Evolutionary conservation across 30 jellyfish, hydroid and myxozoan genomes (phyloP).

Genomic region (Morbakka virulenta): DNA sequence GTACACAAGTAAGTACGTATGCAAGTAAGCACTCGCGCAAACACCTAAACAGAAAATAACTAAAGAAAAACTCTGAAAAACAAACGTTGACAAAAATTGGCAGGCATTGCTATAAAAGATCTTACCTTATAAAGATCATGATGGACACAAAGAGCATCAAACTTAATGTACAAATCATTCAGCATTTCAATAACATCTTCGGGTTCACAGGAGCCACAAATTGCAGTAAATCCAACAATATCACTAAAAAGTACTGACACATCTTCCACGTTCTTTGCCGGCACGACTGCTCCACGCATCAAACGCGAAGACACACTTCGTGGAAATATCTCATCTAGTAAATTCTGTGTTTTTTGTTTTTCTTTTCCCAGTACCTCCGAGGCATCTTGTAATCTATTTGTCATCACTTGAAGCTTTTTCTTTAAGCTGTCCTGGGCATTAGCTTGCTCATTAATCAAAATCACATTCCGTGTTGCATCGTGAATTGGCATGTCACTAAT

Average conservation of each 20-base stretch:
- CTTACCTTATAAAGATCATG: conserved; percentile 43
- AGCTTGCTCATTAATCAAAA: conserved; percentile 31
- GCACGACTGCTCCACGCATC: conserved; percentile 51
- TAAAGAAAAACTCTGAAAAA: too few species aligned
- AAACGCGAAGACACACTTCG: conserved; percentile 47
- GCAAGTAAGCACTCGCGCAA: too few species aligned
- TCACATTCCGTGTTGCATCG: conserved; percentile 58
- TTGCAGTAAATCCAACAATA: conserved; percentile 55
- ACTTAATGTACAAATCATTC: conserved; percentile 10
- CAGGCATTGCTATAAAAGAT: too few species aligned
- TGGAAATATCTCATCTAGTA: conserved; percentile 46
- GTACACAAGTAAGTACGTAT: too few species aligned
- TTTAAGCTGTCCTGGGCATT: conserved; percentile 32
- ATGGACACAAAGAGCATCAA: conserved; percentile 38
- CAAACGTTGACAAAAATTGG: too few species aligned
- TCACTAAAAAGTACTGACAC: conserved; percentile 47
- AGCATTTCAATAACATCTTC: conserved; percentile 55
- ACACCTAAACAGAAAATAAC: too few species aligned
- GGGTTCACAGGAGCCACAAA: conserved; percentile 47
- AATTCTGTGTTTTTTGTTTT: conserved; percentile 26
- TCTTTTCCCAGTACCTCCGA: conserved; percentile 47
- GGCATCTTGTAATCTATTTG: conserved; percentile 46
- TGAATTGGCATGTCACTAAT: conserved; percentile 49
- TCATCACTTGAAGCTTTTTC: conserved; percentile 30
- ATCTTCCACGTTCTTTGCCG: conserved; percentile 42